phyloP scores from a whole-genome alignment of 2,113 vertebrate species.

The Alethe diademata region DNA sequence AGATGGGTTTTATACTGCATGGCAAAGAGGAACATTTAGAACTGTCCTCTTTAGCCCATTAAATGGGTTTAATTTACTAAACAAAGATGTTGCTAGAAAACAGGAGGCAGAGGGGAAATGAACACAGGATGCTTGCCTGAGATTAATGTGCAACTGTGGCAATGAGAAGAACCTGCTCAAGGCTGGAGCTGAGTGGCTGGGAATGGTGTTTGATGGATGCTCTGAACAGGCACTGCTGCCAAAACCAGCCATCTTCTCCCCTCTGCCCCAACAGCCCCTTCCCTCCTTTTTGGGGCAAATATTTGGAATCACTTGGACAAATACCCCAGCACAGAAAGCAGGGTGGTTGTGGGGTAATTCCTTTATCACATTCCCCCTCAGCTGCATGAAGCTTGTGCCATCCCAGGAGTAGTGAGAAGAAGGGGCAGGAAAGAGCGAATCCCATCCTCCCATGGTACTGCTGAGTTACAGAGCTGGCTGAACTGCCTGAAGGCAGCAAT shows the following conservation, averaged over 20 bases:
- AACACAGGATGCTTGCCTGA: slow-evolving; percentile 8
- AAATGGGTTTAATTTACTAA: slow-evolving; percentile 65
- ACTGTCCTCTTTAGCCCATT: slow-evolving; percentile 54
- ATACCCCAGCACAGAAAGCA: not conserved
- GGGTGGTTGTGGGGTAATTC: not conserved
- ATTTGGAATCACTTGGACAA: not conserved
- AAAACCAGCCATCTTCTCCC: not conserved
- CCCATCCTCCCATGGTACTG: not conserved
- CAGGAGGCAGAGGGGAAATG: slow-evolving; percentile 52
- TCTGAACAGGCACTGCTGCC: not conserved
- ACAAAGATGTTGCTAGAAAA: slow-evolving; percentile 55
- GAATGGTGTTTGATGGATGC: not conserved
- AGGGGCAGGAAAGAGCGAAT: not conserved
- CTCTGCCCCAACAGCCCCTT: not conserved
- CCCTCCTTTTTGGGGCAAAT: not conserved
- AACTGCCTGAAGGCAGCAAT: not conserved
- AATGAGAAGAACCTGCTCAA: not conserved
- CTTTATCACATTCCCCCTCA: not conserved
- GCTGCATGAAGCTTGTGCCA: not conserved
- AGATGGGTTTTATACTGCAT: slow-evolving; percentile 64
- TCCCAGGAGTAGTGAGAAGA: not conserved
- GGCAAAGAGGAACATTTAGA: slow-evolving; percentile 55
- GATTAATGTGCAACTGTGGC: slow-evolving; percentile 25
- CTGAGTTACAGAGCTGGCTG: not conserved
- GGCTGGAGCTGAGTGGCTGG: not conserved